Conservation (phyloP, 2,888 invertebrate species). For the Cantharis rufa region DNA sequence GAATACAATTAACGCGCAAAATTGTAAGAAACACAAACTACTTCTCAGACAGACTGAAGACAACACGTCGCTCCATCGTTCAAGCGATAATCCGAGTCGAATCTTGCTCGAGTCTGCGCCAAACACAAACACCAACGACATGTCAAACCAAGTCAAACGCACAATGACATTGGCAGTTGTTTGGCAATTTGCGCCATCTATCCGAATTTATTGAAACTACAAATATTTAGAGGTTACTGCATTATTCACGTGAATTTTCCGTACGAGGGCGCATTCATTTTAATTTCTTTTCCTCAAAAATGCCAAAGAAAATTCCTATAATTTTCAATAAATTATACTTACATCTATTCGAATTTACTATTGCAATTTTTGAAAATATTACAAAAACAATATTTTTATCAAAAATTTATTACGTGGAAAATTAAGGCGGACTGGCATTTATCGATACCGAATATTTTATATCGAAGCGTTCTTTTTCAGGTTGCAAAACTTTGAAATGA, state of each 20-base stretch:
- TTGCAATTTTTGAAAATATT: no score
- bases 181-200: background rate
- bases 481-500: no score
- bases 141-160: background rate
- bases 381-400: no score
- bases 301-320: no score
- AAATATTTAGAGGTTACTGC: background rate
- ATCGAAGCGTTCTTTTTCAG: no score
- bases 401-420: no score
- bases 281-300: no score
- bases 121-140: slow-evolving; percentile 1
- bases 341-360: no score
- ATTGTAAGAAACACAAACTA: slow-evolving; percentile 18
- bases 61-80: slow-evolving; percentile 26
- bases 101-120: slow-evolving; percentile 25
- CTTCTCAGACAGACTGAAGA: slow-evolving; percentile 28
- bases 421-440: no score
- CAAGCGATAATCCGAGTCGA: slow-evolving; percentile 22
- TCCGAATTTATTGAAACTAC: background rate
- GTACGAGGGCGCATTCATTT: background rate
- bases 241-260: rapidly evolving
- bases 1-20: slow-evolving; percentile 25
- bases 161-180: background rate
- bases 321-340: no score
- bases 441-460: no score